Percentiles rank a stretch among this genome's conserved stretches.
Conservation (phyloP, 2,797 vertebrate species). For the Syncerus caffer region DNA sequence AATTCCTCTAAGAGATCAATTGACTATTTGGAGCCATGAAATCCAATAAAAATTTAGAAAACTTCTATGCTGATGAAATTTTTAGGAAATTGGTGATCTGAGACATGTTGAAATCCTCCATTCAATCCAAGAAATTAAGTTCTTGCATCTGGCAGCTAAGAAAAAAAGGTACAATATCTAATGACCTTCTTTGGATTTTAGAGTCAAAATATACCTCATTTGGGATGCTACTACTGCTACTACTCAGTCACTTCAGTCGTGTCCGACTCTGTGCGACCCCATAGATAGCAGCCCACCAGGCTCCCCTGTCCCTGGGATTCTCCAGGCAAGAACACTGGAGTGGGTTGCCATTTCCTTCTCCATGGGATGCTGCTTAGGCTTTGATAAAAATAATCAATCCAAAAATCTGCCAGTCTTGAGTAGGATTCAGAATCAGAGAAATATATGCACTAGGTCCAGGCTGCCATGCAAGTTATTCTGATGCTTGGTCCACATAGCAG, state of each 20-base stretch:
- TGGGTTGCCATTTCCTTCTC: no score
- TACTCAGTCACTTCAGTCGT: no score
- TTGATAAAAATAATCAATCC: not conserved
- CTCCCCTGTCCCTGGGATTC: no score
- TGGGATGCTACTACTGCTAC: not conserved
- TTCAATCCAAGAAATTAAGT: not conserved
- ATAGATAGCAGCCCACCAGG: no score
- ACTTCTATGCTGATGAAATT: not conserved
- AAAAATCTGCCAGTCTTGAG: not conserved
- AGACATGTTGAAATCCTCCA: not conserved
- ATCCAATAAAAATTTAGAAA: not conserved
- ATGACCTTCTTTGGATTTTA: not conserved
- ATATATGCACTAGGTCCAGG: not conserved
- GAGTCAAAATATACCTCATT: not conserved
- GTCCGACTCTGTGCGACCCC: no score
- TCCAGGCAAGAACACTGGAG: no score
- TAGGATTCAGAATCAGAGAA: not conserved
- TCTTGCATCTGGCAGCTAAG: not conserved
- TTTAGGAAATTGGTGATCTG: not conserved
- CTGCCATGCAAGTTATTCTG: not conserved
- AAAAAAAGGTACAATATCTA: not conserved
- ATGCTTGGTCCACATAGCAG: not conserved
- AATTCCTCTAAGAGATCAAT: not conserved
- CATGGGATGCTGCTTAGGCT: not conserved
- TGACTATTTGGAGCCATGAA: not conserved